Evolutionary conservation across 37 sponge, comb jelly and placozoan species (phyloP).

Genomic region (Haliclona indistincta): DNA sequence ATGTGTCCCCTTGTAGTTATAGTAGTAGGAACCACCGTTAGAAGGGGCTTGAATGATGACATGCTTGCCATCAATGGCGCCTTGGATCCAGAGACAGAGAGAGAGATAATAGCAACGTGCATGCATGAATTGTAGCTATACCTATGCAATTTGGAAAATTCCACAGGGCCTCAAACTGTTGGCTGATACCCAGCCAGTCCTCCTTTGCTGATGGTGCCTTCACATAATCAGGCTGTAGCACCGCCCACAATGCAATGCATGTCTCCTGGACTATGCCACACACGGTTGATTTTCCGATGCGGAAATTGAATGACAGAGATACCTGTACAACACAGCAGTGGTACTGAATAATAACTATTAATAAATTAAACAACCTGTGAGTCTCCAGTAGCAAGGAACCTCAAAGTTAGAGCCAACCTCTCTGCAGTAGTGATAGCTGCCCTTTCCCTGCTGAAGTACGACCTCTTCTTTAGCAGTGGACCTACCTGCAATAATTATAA

Average conservation of each 20-base stretch:
- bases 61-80: conserved; percentile 52
- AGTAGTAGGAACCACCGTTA: conserved; percentile 34
- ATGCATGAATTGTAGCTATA: not conserved
- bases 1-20: conserved; percentile 40
- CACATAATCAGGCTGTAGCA: conserved; percentile 18
- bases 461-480: too few relatives aligned
- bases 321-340: conserved; percentile 18
- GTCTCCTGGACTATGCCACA: conserved; percentile 47
- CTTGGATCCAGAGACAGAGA: too few relatives aligned
- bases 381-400: conserved; percentile 41
- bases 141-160: conserved; percentile 46
- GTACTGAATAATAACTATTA: not conserved
- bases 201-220: conserved; percentile 11
- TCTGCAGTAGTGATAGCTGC: conserved; percentile 39
- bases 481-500: too few relatives aligned
- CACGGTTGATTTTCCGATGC: conserved; percentile 48
- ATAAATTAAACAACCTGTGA: conserved; percentile 6
- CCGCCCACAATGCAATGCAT: conserved; percentile 45
- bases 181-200: conserved; percentile 32
- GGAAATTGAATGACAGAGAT: conserved; percentile 41
- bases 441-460: not conserved
- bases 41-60: conserved; percentile 43
- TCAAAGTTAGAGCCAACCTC: conserved; percentile 46
- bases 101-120: not conserved
- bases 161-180: conserved; percentile 41